Conservation (phyloP, 2,113 vertebrate species). For the Stomatorhinus ivindoensis region DNA sequence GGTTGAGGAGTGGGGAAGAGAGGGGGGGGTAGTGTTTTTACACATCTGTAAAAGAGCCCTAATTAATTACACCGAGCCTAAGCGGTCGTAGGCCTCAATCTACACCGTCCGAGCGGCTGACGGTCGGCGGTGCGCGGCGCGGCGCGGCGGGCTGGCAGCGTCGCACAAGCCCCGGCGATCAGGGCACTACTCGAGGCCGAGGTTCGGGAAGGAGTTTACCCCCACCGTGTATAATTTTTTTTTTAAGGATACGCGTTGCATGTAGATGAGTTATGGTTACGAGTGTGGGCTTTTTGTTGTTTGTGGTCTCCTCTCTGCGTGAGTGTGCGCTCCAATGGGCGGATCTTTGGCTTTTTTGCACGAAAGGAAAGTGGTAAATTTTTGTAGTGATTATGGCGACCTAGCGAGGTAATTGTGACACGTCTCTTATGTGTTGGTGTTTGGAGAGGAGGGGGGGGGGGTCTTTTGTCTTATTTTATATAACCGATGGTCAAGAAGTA, state of each 20-base stretch:
- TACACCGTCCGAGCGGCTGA: slow-evolving; percentile 56
- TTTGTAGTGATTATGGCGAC: slow-evolving; percentile 14
- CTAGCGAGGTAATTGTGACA: slow-evolving; percentile 19
- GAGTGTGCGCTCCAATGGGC: background rate
- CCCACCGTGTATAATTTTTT: background rate
- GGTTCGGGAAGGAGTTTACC: slow-evolving; percentile 36
- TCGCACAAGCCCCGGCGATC: slow-evolving; percentile 47
- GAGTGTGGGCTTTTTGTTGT: background rate
- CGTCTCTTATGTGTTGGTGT: slow-evolving; percentile 15
- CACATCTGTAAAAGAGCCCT: slow-evolving; percentile 62
- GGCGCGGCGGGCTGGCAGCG: slow-evolving; percentile 48
- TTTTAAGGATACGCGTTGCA: background rate
- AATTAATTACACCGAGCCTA: slow-evolving; percentile 68
- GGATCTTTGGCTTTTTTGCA: background rate
- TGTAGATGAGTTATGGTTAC: background rate
- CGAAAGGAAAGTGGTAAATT: background rate
- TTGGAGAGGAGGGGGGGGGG: background rate
- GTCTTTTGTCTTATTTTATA: slow-evolving; percentile 9
- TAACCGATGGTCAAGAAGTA: background rate
- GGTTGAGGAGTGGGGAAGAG: slow-evolving; percentile 38
- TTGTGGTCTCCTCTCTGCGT: background rate
- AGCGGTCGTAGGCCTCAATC: slow-evolving; percentile 63
- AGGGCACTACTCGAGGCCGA: slow-evolving; percentile 60
- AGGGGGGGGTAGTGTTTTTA: slow-evolving; percentile 51
- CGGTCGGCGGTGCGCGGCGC: slow-evolving; percentile 22